A percentile compares a stretch with the other conserved stretches of the same genome.
These are phyloP conservation scores for Alloscopus bannaensis DNA, from an alignment of 2,888 invertebrate genomes.

Conservation along the genomic window DNA sequence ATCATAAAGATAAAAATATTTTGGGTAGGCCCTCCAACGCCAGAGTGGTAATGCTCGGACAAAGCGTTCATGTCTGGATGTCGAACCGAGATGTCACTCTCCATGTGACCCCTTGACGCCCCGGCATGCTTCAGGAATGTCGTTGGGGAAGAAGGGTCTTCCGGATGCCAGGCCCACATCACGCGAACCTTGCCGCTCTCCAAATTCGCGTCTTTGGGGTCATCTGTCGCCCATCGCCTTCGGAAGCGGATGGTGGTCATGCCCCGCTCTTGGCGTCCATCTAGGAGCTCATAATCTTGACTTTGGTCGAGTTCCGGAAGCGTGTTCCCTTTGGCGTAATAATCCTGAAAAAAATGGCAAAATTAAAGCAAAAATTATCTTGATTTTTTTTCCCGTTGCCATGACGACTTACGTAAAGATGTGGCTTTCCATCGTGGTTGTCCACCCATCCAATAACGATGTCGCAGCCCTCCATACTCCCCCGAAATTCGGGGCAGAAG, in stretches of 20 bases:
- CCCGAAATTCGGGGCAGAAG: slow-evolving; percentile 69
- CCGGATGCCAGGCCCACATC: slow-evolving; percentile 69
- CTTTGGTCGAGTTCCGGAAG: slow-evolving; percentile 56
- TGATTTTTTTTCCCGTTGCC: neutral
- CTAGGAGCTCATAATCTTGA: slow-evolving; percentile 64
- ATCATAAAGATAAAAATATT: too few relatives aligned
- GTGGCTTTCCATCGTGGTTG: slow-evolving; percentile 48
- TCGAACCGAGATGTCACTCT: slow-evolving; percentile 35
- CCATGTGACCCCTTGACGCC: slow-evolving; percentile 65
- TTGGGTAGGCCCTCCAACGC: too few relatives aligned
- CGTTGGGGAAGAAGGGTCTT: slow-evolving; percentile 44
- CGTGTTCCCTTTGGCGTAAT: slow-evolving; percentile 63
- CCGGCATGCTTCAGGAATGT: slow-evolving; percentile 62
- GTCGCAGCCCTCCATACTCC: slow-evolving; percentile 70
- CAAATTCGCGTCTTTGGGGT: slow-evolving; percentile 67
- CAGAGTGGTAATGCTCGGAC: slow-evolving; percentile 27
- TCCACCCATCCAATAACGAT: slow-evolving; percentile 71
- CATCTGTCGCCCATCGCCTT: slow-evolving; percentile 63
- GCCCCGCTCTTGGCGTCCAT: slow-evolving; percentile 52
- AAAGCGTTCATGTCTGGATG: too few relatives aligned
- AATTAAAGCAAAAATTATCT: neutral
- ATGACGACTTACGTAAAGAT: slow-evolving; percentile 43
- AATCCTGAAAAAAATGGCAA: slow-evolving; percentile 59
- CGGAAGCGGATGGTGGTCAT: slow-evolving; percentile 67
- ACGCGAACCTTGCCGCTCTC: slow-evolving; percentile 62